A percentile compares a stretch with the other conserved stretches of the same genome.
These are phyloP conservation scores for Jaculus jaculus DNA, from an alignment of 2,113 vertebrate species.

Conservation along the genomic window DNA sequence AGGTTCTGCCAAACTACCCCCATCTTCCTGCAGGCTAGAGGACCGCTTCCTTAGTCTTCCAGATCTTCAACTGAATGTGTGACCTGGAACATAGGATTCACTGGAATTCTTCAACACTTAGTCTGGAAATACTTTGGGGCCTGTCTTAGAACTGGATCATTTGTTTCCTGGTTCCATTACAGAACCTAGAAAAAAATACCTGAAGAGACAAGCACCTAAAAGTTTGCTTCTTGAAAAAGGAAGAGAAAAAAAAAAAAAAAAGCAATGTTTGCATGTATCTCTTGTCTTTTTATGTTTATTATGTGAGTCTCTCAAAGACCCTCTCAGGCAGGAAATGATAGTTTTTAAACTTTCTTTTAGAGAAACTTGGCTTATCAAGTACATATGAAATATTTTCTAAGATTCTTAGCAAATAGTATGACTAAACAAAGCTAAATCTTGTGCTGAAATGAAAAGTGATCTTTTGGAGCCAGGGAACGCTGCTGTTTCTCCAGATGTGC, in stretches of 20 bases:
- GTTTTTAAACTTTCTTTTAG: neutral
- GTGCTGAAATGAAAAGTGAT: neutral
- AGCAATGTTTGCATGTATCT: neutral
- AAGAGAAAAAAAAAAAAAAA: neutral
- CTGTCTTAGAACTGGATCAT: slow-evolving; percentile 13
- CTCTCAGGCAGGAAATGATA: slow-evolving; percentile 20
- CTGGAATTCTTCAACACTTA: slow-evolving; percentile 13
- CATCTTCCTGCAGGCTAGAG: neutral
- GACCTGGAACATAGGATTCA: no score
- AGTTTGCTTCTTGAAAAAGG: slow-evolving; percentile 19
- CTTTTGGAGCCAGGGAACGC: neutral
- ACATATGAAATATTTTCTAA: neutral
- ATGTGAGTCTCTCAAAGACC: slow-evolving; percentile 3
- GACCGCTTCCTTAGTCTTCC: slow-evolving; percentile 19
- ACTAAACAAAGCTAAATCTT: neutral
- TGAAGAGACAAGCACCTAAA: neutral
- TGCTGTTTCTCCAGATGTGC: neutral
- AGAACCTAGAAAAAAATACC: slow-evolving; percentile 35
- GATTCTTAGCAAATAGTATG: neutral
- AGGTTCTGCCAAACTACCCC: neutral
- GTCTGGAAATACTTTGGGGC: slow-evolving; percentile 29
- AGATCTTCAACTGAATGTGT: neutral
- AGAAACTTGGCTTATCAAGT: slow-evolving; percentile 22
- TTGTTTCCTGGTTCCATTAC: neutral
- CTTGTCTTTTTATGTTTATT: neutral